These are phyloP conservation scores for Prionailurus bengalensis DNA, from an alignment of 2,113 vertebrate genomes.

Conservation along the genomic window DNA sequence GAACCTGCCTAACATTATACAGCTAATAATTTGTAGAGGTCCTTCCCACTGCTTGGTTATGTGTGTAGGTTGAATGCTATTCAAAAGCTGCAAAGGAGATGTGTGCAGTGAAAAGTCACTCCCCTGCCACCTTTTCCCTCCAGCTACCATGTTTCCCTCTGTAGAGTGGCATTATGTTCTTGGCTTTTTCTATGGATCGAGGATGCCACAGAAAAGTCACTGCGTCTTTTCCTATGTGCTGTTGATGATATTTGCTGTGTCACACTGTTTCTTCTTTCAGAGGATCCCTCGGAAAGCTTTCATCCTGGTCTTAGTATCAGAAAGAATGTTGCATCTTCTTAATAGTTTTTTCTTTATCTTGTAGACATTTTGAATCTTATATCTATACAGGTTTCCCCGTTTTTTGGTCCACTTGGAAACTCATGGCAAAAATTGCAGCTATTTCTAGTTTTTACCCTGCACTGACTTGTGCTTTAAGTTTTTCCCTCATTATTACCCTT, in stretches of 20 bases:
- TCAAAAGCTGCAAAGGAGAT: not conserved
- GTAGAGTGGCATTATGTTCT: not conserved
- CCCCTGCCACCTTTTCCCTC: not conserved
- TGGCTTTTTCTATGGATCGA: not conserved
- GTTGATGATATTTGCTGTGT: not conserved
- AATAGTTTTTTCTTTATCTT: conserved; percentile 19
- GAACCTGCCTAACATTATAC: not conserved
- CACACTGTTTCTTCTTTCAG: not conserved
- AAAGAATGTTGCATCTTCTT: not conserved
- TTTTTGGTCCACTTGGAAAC: not conserved
- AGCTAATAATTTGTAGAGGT: not conserved
- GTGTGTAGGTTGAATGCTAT: not conserved
- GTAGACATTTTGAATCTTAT: conserved; percentile 17
- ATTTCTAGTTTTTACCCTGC: not conserved
- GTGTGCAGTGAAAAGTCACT: not conserved
- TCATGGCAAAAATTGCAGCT: not conserved
- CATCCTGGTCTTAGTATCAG: not conserved
- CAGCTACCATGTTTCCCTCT: not conserved
- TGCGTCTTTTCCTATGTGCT: not conserved
- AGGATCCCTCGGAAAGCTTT: not conserved
- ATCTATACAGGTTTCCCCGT: not conserved
- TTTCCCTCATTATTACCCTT: not conserved
- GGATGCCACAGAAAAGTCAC: not conserved
- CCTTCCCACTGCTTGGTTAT: not conserved
- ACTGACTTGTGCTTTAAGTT: not conserved